Conservation (phyloP, 2,113 vertebrate genomes). For the Trochalopteron elliotii region DNA sequence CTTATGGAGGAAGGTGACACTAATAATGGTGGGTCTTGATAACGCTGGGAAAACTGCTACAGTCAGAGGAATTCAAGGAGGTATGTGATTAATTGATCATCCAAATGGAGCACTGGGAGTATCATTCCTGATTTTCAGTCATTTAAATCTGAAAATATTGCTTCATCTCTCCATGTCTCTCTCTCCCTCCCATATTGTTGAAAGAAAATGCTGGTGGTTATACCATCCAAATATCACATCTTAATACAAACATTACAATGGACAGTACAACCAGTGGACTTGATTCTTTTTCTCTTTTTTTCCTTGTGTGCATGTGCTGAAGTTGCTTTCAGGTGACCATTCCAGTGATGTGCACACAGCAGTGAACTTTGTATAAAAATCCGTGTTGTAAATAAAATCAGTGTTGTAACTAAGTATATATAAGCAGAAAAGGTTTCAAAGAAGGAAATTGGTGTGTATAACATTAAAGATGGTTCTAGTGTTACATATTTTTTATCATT, state of each 20-base stretch:
- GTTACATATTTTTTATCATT: not conserved
- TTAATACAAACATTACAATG: not conserved
- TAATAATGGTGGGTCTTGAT: slow-evolving; percentile 96
- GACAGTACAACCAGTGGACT: not conserved
- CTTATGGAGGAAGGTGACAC: slow-evolving; percentile 89
- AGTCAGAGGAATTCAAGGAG: slow-evolving; percentile 93
- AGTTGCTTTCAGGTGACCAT: not conserved
- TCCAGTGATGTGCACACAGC: not conserved
- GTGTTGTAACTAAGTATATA: not conserved
- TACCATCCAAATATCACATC: not conserved
- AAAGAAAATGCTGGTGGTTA: not conserved
- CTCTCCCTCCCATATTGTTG: not conserved
- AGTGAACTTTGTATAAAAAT: not conserved
- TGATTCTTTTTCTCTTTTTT: not conserved
- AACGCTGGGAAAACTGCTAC: slow-evolving; percentile 95
- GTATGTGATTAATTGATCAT: slow-evolving; percentile 64
- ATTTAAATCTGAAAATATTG: not conserved
- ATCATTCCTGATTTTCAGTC: not conserved
- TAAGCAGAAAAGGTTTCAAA: not conserved
- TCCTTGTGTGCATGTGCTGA: not conserved
- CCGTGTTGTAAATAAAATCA: not conserved
- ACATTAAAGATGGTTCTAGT: not conserved
- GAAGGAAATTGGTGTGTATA: not conserved
- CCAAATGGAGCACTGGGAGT: not conserved
- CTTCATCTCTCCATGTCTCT: not conserved